Percentiles rank a stretch among this genome's conserved stretches.
Evolutionary conservation across 1,140 invertebrate species (phyloP).

Genomic region (Galendromus occidentalis): DNA sequence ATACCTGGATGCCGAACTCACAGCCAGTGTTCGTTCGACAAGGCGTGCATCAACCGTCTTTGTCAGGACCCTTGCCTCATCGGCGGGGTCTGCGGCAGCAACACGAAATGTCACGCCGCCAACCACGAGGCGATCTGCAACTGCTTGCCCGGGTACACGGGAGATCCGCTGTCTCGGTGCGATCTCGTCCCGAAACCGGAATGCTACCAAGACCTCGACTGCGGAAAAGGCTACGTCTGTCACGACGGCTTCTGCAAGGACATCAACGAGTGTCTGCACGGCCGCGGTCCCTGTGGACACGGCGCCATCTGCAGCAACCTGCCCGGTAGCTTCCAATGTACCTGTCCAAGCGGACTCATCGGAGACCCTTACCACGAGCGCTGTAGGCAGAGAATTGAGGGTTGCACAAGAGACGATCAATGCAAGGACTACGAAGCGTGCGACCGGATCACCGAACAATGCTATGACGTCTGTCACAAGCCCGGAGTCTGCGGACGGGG

Average conservation of each 20-base stretch:
- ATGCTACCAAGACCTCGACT: constrained; percentile 27
- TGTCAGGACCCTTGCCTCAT: constrained; percentile 54
- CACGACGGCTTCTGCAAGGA: constrained; percentile 25
- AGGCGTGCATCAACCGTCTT: constrained; percentile 53
- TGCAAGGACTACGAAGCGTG: constrained; percentile 66
- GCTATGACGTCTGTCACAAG: constrained; percentile 35
- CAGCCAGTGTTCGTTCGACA: constrained; percentile 46
- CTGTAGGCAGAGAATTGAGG: constrained; percentile 28
- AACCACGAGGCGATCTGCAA: constrained; percentile 59
- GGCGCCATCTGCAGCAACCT: constrained; percentile 66
- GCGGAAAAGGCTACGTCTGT: constrained; percentile 27
- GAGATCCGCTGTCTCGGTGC: constrained; percentile 58
- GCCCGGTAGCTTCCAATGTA: constrained; percentile 60
- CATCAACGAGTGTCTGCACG: constrained; percentile 23
- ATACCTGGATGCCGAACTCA: constrained; percentile 22
- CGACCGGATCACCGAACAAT: constrained; percentile 58
- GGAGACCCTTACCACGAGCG: constrained; percentile 40
- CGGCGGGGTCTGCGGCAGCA: constrained; percentile 48
- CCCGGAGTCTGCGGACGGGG: constrained; percentile 45
- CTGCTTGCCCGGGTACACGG: constrained; percentile 58
- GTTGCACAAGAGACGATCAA: constrained; percentile 70
- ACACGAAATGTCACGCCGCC: constrained; percentile 57
- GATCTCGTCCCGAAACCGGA: constrained; percentile 21
- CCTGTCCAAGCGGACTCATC: constrained; percentile 41
- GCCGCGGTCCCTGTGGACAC: constrained; percentile 40